A percentile compares a stretch with the other conserved stretches of the same genome.
Conservation (phyloP, 2,888 invertebrate genomes). For the Epinotia ramella region DNA sequence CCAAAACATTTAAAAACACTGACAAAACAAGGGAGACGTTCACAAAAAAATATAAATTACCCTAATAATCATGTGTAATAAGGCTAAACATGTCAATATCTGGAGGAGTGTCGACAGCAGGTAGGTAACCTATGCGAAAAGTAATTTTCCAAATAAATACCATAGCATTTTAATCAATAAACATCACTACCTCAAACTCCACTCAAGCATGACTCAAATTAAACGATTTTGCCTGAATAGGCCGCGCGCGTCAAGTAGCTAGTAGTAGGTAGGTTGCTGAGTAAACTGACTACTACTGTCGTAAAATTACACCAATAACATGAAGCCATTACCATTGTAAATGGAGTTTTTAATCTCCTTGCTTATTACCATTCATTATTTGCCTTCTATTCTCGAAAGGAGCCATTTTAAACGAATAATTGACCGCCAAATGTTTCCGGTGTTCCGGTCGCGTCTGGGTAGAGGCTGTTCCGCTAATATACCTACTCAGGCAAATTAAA, state of each 20-base stretch:
- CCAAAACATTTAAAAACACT: no score
- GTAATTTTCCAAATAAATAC: no score
- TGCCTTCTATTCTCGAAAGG: slow-evolving; percentile 53
- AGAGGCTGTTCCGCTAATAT: slow-evolving; percentile 57
- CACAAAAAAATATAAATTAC: no score
- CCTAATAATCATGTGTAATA: no score
- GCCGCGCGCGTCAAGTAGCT: slow-evolving; percentile 5
- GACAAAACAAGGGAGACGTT: no score
- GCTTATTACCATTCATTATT: slow-evolving; percentile 57
- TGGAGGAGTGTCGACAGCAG: no score
- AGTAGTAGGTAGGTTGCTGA: slow-evolving; percentile 39
- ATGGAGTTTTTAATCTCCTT: slow-evolving; percentile 61
- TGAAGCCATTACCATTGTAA: slow-evolving; percentile 55
- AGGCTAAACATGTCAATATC: no score
- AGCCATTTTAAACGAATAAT: slow-evolving; percentile 51
- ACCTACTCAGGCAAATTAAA: slow-evolving; percentile 17
- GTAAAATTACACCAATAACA: slow-evolving; percentile 56
- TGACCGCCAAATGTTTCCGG: slow-evolving; percentile 64
- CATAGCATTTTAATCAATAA: background rate
- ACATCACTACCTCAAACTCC: background rate
- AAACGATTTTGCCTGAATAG: slow-evolving; percentile 19
- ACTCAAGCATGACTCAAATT: slow-evolving; percentile 14
- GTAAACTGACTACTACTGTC: slow-evolving; percentile 54
- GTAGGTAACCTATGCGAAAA: no score
- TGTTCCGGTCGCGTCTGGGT: slow-evolving; percentile 53